Percentiles rank a stretch among this genome's conserved stretches.
Conservation (phyloP, 2,888 invertebrate genomes). For the Sinodicranocentrus sp. region DNA sequence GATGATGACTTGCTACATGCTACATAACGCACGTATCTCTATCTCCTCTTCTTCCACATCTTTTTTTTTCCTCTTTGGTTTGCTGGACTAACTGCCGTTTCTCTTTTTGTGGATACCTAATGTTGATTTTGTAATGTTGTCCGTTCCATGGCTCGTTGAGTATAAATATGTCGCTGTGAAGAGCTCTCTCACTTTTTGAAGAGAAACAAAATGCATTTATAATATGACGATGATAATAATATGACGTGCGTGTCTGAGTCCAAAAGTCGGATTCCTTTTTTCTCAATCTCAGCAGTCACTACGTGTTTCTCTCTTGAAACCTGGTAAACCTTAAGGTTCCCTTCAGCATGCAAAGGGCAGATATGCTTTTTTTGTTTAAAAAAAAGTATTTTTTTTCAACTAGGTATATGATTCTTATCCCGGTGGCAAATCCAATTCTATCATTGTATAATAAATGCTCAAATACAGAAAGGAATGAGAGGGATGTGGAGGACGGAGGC, state of each 20-base stretch:
- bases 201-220: background rate
- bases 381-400: too few relatives aligned
- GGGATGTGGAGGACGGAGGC: constrained; percentile 14
- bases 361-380: too few relatives aligned
- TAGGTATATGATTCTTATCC: too few relatives aligned
- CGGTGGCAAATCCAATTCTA: constrained; percentile 49
- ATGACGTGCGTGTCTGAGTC: too few relatives aligned
- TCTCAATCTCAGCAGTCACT: too few relatives aligned
- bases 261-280: too few relatives aligned
- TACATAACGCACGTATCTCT: background rate
- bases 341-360: too few relatives aligned
- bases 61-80: too few relatives aligned
- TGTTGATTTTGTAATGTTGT: constrained; percentile 4
- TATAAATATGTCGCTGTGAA: constrained; percentile 33
- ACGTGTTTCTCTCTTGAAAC: too few relatives aligned
- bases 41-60: too few relatives aligned
- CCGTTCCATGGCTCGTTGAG: constrained; percentile 45
- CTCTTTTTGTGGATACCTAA: background rate
- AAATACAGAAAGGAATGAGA: constrained; percentile 22
- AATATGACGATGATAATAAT: background rate
- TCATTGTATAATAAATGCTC: constrained; percentile 29
- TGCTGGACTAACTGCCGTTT: too few relatives aligned
- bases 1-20: background rate
- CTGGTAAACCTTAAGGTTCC: too few relatives aligned
- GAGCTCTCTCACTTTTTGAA: background rate